Evolutionary conservation across 1,140 invertebrate species (phyloP), one percentile per base, ranked within the genome.

Genomic region (Tachypleus tridentatus): DNA sequence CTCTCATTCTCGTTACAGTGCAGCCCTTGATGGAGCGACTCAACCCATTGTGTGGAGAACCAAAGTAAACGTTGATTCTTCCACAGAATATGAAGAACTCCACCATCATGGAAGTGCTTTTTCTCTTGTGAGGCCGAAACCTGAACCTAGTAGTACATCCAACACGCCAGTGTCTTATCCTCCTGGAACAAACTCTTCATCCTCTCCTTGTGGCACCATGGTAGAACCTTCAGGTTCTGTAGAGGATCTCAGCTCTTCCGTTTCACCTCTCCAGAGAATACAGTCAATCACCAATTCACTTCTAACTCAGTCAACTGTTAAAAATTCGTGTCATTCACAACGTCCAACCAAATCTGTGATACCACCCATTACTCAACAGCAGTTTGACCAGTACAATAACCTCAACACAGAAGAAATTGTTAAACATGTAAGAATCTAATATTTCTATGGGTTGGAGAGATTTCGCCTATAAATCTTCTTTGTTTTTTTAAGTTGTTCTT

Each of bases 371-470:
- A 98, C 95, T 0, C 96, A 98, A 75, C 95, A 98, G 74, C 94
- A 99, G 75, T 98, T 99, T 77, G 96, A 99, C 78, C 86, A 93
- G 76, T 99, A 97, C 80, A 93, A 96, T 74, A 95, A 95, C 76
- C 83, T 99, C 58, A 97, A 98, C 75, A 99, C 97, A 0, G 96
- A 99, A 80, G 94, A 98, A 68, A 93, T 99, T 69, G 97, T 99
- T 49, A 89, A 94, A 71, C 89, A 91, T 79, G 91, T 86, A 75
- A 76, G 72, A 62, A 58, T 3, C 10, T 8, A 3, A n/a, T 6
- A 5, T 50, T 51, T 54, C 53, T 7, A 54, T 8, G n/a, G 53
- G 53, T 54, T 54, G n/a, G 53, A 54, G 53, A 54, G 53, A 54
- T 7, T 8, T 54, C 53, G 7, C 53, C 53, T 29, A 29, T 29